phyloP scores from a whole-genome alignment of 2,113 vertebrate species.

The Psittacus erithacus region DNA sequence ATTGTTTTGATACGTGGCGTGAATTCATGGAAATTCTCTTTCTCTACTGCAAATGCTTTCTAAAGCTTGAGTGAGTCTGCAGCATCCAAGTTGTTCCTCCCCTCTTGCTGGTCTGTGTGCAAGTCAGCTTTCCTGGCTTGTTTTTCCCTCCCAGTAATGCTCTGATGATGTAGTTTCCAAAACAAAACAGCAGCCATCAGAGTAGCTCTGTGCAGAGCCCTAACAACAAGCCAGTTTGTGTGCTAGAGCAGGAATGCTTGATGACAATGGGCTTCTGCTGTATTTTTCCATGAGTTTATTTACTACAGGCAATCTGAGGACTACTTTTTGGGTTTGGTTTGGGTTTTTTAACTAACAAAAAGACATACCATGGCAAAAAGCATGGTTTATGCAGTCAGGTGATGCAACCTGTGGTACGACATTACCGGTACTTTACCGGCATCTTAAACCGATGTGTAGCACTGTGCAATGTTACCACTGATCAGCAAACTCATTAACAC shows the following conservation, averaged over 20 bases:
- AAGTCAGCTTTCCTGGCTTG: background rate
- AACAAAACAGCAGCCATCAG: background rate
- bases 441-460: rapidly evolving
- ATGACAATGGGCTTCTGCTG: background rate
- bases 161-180: background rate
- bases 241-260: background rate
- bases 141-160: background rate
- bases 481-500: background rate
- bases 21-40: background rate
- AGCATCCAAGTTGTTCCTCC: background rate
- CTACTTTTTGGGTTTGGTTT: no score
- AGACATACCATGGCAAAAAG: background rate
- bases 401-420: background rate
- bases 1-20: rapidly evolving
- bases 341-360: background rate
- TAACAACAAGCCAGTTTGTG: background rate
- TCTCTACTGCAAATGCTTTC: background rate
- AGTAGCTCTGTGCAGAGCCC: background rate
- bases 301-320: background rate
- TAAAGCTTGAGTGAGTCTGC: background rate
- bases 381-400: rapidly evolving
- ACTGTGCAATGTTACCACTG: rapidly evolving
- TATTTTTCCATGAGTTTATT: background rate
- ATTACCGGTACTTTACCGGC: background rate
- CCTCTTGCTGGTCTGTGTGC: background rate